Evolutionary conservation across 2,888 invertebrate genomes (phyloP), one percentile per base, ranked within the genome.

Genomic region (Pristionchus maxplancki): DNA sequence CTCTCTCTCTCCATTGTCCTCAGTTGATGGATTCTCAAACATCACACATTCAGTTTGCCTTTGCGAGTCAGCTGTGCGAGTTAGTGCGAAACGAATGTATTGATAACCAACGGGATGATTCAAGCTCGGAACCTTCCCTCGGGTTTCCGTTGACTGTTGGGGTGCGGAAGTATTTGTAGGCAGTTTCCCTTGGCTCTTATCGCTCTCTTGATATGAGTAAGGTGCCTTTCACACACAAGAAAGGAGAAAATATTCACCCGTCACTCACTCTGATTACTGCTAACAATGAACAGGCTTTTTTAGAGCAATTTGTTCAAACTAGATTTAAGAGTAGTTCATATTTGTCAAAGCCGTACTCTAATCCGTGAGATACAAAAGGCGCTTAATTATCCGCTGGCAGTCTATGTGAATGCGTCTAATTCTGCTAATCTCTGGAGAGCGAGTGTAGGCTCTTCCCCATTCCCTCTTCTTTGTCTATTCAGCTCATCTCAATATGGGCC

Each of bases 191-290:
- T 34, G 34, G 37, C 40, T 74, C 40, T 74, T 71, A 71, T 71
- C 71, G 1, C 71, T 44, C n/a, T 44, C 37, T 74, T 74, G 74
- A 74, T 74, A 44, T 74, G 74, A 74, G 37, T 67, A 67, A 67
- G 67, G 34, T 17, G 67, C 31, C 67, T 31, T 40, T 37, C 74
- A 74, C 40, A 15, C 74, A 40, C 17, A 74, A 74, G 24, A 40
- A 15, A 74, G 40, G 31, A 74, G 74, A 74, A n/a, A 34, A 67
- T 67, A n/a, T n/a, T n/a, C n/a, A n/a, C n/a, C n/a, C n/a, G n/a
- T n/a, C n/a, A n/a, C 34, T 11, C 5, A 11, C 50, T 50, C 4
- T 17, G 17, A 50, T 0, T 50, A 50, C 11, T 50, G 11, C 50
- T 17, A 20, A 3, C 50, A 50, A 20, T 15, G 50, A 50, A 50